These are phyloP conservation scores for Eptesicus fuscus DNA, from an alignment of 2,113 vertebrate species.

Conservation along the genomic window DNA sequence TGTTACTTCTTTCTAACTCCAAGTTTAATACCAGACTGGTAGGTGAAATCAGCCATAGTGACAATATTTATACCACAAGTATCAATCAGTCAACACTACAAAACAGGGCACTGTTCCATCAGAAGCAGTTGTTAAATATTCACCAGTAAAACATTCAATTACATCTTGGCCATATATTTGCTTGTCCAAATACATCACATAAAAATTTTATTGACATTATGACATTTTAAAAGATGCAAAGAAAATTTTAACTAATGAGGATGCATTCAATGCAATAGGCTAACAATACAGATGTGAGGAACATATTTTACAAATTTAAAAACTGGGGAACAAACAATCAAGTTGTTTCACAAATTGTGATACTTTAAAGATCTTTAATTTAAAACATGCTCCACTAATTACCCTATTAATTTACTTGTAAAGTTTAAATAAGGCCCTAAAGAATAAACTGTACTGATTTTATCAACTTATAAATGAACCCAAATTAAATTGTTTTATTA, in stretches of 20 bases:
- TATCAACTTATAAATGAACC: slow-evolving; percentile 12
- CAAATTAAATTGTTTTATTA: slow-evolving; percentile 25
- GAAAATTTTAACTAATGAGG: not conserved
- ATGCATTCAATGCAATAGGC: not conserved
- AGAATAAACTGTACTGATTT: not conserved
- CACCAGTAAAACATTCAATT: not conserved
- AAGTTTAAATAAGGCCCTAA: not conserved
- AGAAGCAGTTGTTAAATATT: not conserved
- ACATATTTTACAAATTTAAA: not conserved
- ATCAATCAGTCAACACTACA: not conserved
- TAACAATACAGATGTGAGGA: not conserved
- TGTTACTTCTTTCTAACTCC: not conserved
- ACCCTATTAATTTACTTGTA: not conserved
- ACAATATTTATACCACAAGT: not conserved
- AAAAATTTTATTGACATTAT: not conserved
- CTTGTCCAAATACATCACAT: not conserved
- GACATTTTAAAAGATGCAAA: slow-evolving; percentile 10
- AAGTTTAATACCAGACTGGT: not conserved
- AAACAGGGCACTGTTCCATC: not conserved
- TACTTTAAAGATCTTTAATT: not conserved
- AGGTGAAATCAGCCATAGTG: not conserved
- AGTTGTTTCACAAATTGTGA: not conserved
- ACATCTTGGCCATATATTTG: not conserved
- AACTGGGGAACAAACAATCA: not conserved
- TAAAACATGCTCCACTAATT: not conserved